These are phyloP conservation scores for Heliconius cydno DNA, from an alignment of 2,888 invertebrate genomes.

Conservation along the genomic window DNA sequence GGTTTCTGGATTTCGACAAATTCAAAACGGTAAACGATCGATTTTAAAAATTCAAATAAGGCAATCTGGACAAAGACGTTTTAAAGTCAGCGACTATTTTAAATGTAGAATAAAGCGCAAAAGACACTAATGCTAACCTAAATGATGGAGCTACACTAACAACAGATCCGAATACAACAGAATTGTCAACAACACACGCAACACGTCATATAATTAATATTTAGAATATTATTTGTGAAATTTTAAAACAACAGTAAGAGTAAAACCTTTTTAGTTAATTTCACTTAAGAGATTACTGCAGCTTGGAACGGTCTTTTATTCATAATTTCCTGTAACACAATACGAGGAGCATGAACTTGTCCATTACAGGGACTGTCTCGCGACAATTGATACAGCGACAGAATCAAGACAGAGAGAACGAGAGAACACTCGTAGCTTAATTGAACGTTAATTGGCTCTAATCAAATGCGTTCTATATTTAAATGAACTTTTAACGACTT, in stretches of 20 bases:
- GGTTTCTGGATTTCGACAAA: conserved; percentile 66
- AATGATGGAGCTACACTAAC: background rate
- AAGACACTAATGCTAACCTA: conserved; percentile 19
- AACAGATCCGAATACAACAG: background rate
- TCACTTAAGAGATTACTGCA: conserved; percentile 42
- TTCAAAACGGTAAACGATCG: conserved; percentile 55
- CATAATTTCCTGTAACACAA: conserved; percentile 54
- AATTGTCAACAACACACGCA: conserved; percentile 1
- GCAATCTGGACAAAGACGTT: conserved; percentile 38
- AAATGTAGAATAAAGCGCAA: conserved; percentile 19
- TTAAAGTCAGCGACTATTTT: conserved; percentile 16
- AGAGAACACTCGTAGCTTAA: conserved; percentile 71
- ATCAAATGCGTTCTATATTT: conserved; percentile 83
- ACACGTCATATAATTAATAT: conserved; percentile 2
- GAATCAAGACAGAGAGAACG: conserved; percentile 57
- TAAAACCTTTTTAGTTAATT: conserved; percentile 24
- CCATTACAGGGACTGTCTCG: conserved; percentile 64
- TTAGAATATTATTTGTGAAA: conserved; percentile 17
- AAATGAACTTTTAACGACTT: conserved; percentile 78
- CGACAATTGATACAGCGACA: conserved; percentile 71
- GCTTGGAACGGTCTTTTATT: conserved; percentile 49
- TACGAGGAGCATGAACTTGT: conserved; percentile 63
- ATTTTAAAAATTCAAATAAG: conserved; percentile 63
- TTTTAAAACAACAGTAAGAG: background rate
- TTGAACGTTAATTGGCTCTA: conserved; percentile 80